Conservation (phyloP, 2,888 invertebrate genomes). For the Aricia artaxerxes region DNA sequence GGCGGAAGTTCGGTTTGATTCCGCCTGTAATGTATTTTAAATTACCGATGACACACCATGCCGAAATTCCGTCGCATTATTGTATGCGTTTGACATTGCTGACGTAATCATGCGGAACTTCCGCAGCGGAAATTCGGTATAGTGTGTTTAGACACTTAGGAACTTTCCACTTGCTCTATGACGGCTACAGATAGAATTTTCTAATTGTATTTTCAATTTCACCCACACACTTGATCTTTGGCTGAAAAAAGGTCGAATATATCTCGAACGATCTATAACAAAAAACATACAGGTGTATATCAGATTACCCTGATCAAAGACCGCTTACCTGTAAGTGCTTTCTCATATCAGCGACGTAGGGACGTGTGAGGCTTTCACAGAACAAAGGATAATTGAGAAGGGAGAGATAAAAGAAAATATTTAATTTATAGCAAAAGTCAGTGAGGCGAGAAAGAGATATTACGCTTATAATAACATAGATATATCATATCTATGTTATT, state of each 20-base stretch:
- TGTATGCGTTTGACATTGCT: no score
- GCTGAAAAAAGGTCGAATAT: not conserved
- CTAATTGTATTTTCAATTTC: no score
- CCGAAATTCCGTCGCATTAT: no score
- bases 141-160: no score
- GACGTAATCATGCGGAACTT: no score
- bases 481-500: no score
- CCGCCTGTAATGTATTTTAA: no score
- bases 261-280: not conserved
- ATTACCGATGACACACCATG: no score
- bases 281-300: not conserved
- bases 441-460: not conserved
- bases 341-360: not conserved
- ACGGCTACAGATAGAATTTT: no score
- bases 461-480: not conserved
- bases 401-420: not conserved
- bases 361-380: constrained; percentile 7
- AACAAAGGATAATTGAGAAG: constrained; percentile 18
- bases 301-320: constrained; percentile 11
- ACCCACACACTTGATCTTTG: not conserved
- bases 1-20: no score
- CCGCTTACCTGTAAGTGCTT: constrained; percentile 9
- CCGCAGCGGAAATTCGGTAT: no score
- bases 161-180: no score
- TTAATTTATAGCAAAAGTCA: not conserved